phyloP scores from a whole-genome alignment of 2,888 invertebrate species.

The Orgyia antiqua region DNA sequence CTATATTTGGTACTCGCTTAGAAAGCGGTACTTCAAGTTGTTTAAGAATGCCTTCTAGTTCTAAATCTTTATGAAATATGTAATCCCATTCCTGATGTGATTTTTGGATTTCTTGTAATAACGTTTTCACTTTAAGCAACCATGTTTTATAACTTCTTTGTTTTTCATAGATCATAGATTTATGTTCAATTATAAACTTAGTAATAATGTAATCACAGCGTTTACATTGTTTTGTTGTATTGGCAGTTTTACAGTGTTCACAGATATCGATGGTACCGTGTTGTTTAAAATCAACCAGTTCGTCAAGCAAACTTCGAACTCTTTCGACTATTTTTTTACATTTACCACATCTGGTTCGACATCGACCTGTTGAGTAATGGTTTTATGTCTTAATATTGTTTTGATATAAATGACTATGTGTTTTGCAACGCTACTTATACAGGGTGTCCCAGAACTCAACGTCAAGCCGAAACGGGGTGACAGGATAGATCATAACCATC shows the following conservation, averaged over 20 bases:
- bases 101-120: conserved; percentile 28
- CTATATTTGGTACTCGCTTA: conserved; percentile 20
- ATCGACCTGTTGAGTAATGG: conserved; percentile 25
- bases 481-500: too few relatives aligned
- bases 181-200: conserved; percentile 23
- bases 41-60: conserved; percentile 26
- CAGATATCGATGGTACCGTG: conserved; percentile 34
- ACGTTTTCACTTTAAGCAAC: conserved; percentile 30
- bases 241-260: conserved; percentile 33
- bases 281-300: conserved; percentile 32
- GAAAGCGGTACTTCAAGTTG: conserved; percentile 23
- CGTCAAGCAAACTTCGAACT: conserved; percentile 33
- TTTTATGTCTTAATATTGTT: too few relatives aligned
- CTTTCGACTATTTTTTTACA: conserved; percentile 33
- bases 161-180: conserved; percentile 22
- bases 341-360: conserved; percentile 31
- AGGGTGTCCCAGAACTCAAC: too few relatives aligned
- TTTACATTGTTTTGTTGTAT: conserved; percentile 30
- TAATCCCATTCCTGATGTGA: conserved; percentile 24
- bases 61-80: conserved; percentile 15
- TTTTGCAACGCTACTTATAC: too few relatives aligned
- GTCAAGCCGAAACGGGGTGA: too few relatives aligned
- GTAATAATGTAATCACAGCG: conserved; percentile 35
- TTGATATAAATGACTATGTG: too few relatives aligned
- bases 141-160: conserved; percentile 25